These are phyloP conservation scores for Parnassius glacialis DNA, from an alignment of 2,888 invertebrate genomes.

Conservation along the genomic window DNA sequence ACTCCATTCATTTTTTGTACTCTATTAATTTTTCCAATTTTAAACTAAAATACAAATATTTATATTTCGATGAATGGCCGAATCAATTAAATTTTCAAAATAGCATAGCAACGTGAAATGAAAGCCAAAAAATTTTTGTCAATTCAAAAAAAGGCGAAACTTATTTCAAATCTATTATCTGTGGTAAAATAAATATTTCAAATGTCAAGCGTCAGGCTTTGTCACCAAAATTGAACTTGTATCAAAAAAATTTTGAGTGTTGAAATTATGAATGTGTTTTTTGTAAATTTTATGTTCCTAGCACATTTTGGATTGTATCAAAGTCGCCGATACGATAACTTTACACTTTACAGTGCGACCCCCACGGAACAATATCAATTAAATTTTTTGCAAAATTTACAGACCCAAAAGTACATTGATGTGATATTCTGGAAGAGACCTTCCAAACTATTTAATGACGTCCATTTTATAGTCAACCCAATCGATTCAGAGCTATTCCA, in stretches of 20 bases:
- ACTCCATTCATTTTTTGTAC: no score
- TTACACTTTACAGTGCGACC: slow-evolving; percentile 40
- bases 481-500: slow-evolving; percentile 43
- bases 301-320: slow-evolving; percentile 42
- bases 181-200: not conserved
- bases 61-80: no score
- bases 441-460: slow-evolving; percentile 44
- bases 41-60: no score
- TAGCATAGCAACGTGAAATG: no score
- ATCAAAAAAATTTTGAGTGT: slow-evolving; percentile 15
- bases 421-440: slow-evolving; percentile 58
- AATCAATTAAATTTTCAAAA: no score
- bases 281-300: slow-evolving; percentile 41
- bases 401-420: slow-evolving; percentile 50
- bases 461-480: slow-evolving; percentile 54
- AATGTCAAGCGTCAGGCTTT: slow-evolving; percentile 10
- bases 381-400: slow-evolving; percentile 54
- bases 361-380: slow-evolving; percentile 50
- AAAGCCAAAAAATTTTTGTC: no score
- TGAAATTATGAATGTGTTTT: slow-evolving; percentile 45
- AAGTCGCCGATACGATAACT: slow-evolving; percentile 47
- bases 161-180: slow-evolving; percentile 2
- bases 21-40: no score
- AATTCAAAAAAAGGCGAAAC: no score
- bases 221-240: slow-evolving; percentile 12